These are phyloP conservation scores for Paraplagusia blochii DNA, from an alignment of 2,113 vertebrate genomes.

Conservation along the genomic window DNA sequence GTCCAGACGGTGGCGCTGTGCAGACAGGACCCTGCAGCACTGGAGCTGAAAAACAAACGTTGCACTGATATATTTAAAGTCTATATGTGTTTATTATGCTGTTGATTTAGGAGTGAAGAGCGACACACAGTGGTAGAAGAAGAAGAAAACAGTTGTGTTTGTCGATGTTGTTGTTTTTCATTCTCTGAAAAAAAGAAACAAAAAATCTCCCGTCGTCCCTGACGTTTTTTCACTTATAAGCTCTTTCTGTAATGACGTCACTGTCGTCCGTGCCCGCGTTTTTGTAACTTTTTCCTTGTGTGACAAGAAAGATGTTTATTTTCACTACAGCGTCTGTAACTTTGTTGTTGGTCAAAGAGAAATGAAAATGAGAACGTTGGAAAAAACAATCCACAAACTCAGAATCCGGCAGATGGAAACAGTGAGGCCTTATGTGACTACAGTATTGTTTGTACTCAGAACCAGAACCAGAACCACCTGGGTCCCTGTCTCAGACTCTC, in stretches of 20 bases:
- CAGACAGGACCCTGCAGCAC: slow-evolving; percentile 89
- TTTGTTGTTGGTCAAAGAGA: slow-evolving; percentile 51
- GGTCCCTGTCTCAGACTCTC: slow-evolving; percentile 59
- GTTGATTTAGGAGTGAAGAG: slow-evolving; percentile 58
- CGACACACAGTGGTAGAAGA: slow-evolving; percentile 20
- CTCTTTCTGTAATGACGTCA: slow-evolving; percentile 60
- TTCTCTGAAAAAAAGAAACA: slow-evolving; percentile 20
- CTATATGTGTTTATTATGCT: slow-evolving; percentile 66
- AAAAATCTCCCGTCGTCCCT: slow-evolving; percentile 64
- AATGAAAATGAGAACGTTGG: slow-evolving; percentile 26
- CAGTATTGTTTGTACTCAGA: slow-evolving; percentile 63
- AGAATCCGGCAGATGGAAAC: slow-evolving; percentile 27
- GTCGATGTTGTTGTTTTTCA: slow-evolving; percentile 56
- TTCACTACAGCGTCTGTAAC: slow-evolving; percentile 66
- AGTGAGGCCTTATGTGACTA: slow-evolving; percentile 68
- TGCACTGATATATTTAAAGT: slow-evolving; percentile 77
- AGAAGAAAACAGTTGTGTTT: too few relatives aligned
- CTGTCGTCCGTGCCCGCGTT: slow-evolving; percentile 60
- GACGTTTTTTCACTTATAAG: slow-evolving; percentile 64
- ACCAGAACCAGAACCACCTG: slow-evolving; percentile 55
- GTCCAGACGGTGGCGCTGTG: too few relatives aligned
- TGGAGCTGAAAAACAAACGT: slow-evolving; percentile 78
- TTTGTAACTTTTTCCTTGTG: slow-evolving; percentile 38
- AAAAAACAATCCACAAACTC: slow-evolving; percentile 11
- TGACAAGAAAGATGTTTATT: slow-evolving; percentile 55